Conservation (phyloP, 2,797 vertebrate species). For the Triplophysa yarkandensis region DNA sequence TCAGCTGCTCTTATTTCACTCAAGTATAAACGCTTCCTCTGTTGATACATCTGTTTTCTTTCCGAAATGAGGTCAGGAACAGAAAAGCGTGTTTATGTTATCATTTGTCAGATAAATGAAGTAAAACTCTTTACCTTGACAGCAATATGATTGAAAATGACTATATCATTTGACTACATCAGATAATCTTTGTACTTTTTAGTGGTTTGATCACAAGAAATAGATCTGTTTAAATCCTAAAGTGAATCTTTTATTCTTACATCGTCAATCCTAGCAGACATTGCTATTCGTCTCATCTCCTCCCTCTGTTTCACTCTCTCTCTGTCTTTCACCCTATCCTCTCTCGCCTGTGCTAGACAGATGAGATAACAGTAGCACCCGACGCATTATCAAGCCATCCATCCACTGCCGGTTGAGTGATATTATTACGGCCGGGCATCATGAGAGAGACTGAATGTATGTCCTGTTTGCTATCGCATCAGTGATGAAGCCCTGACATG, state of each 20-base stretch:
- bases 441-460: constrained; percentile 34
- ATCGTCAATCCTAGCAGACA: constrained; percentile 34
- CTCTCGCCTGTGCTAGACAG: constrained; percentile 54
- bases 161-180: not conserved
- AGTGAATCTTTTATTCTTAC: constrained; percentile 2
- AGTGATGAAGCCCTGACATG: constrained; percentile 62
- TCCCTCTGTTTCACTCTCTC: constrained; percentile 34
- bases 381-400: constrained; percentile 64
- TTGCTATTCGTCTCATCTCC: constrained; percentile 56
- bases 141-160: not conserved
- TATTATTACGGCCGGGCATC: constrained; percentile 53
- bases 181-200: too few species aligned
- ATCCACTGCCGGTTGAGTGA: constrained; percentile 56
- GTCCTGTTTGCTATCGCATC: constrained; percentile 23
- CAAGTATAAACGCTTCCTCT: constrained; percentile 21
- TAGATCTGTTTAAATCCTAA: constrained; percentile 1
- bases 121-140: not conserved
- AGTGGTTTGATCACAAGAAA: not conserved
- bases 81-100: constrained; percentile 22
- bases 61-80: constrained; percentile 13
- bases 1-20: constrained; percentile 18
- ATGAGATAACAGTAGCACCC: constrained; percentile 59
- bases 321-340: constrained; percentile 39
- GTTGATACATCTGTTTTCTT: constrained; percentile 32
- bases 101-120: constrained; percentile 18